These are phyloP conservation scores for Notolabrus celidotus DNA, from an alignment of 2,797 vertebrate genomes.

Conservation along the genomic window DNA sequence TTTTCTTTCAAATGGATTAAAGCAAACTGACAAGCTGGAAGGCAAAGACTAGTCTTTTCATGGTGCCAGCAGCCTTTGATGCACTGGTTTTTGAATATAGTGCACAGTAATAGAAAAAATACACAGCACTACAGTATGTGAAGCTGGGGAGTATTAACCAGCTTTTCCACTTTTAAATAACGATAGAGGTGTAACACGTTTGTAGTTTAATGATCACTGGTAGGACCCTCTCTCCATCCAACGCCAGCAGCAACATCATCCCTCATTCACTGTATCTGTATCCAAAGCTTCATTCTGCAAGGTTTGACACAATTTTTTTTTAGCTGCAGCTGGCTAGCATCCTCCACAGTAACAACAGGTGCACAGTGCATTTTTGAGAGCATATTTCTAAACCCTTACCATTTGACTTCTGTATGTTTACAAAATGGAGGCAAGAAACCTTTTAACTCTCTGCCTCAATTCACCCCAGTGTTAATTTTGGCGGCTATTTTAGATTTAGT, in stretches of 20 bases:
- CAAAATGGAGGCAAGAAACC: too few relatives aligned
- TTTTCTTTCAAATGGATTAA: conserved; percentile 63
- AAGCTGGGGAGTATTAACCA: conserved; percentile 23
- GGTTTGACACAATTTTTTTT: too few relatives aligned
- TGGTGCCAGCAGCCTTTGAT: conserved; percentile 53
- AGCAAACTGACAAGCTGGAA: conserved; percentile 56
- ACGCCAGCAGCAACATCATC: neutral
- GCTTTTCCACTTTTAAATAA: conserved; percentile 24
- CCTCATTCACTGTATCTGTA: neutral
- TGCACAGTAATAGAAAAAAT: conserved; percentile 13
- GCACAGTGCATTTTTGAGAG: too few relatives aligned
- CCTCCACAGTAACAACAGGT: too few relatives aligned
- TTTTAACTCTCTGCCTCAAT: too few relatives aligned
- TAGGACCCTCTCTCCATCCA: neutral
- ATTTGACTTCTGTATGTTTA: too few relatives aligned
- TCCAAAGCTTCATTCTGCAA: neutral
- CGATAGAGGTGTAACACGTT: neutral
- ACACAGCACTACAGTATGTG: neutral
- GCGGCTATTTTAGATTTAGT: too few relatives aligned
- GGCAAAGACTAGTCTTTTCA: conserved; percentile 54
- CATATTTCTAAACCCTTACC: too few relatives aligned
- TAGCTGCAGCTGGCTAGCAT: too few relatives aligned
- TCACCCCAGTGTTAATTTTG: too few relatives aligned
- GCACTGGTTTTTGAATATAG: conserved; percentile 29
- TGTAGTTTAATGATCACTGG: conserved; percentile 6